These are phyloP conservation scores for Apaloderma vittatum DNA, from an alignment of 2,113 vertebrate species.

Conservation along the genomic window DNA sequence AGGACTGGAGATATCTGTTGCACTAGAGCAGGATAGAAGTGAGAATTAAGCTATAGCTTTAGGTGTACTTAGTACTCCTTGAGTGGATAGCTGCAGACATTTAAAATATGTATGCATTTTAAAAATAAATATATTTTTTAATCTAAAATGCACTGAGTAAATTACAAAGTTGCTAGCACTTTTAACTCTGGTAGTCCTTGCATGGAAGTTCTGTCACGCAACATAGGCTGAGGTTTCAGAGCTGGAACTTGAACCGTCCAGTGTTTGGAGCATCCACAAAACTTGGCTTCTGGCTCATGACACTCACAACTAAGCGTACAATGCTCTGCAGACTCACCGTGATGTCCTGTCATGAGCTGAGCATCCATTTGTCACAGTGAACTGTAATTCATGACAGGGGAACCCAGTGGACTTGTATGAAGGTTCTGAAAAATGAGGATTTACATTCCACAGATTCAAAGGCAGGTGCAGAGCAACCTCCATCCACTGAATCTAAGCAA, in stretches of 20 bases:
- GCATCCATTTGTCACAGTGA: background rate
- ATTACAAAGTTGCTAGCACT: background rate
- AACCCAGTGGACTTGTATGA: background rate
- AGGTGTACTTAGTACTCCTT: background rate
- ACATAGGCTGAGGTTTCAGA: background rate
- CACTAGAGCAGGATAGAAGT: background rate
- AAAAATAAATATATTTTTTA: background rate
- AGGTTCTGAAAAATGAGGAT: background rate
- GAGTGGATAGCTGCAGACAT: background rate
- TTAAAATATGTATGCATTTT: background rate
- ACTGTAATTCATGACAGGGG: background rate
- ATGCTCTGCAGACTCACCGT: background rate
- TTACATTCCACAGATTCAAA: background rate
- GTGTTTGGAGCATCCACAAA: background rate
- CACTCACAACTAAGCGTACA: background rate
- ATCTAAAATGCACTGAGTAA: background rate
- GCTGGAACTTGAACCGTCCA: background rate
- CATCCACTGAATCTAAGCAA: background rate
- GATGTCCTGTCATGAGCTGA: background rate
- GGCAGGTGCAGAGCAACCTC: background rate
- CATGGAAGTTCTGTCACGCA: background rate
- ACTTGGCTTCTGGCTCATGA: background rate
- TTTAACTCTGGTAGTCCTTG: background rate
- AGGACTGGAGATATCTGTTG: background rate
- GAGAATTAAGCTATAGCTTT: background rate